phyloP scores from a whole-genome alignment of 2,797 vertebrate species.

The Mareca penelope region DNA sequence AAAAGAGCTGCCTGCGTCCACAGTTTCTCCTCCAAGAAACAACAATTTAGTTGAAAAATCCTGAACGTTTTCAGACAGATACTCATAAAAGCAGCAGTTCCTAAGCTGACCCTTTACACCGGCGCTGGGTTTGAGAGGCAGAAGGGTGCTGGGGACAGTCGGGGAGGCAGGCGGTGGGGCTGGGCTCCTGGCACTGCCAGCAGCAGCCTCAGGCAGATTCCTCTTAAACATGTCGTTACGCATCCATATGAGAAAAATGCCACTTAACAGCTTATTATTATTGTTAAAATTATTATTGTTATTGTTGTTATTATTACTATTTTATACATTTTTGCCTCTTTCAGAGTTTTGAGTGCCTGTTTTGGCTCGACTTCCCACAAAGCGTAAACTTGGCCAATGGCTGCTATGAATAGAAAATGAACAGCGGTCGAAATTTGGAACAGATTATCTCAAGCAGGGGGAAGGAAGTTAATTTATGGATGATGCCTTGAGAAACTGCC shows the following conservation, averaged over 20 bases:
- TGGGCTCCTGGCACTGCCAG: neutral
- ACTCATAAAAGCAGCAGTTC: neutral
- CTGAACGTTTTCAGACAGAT: neutral
- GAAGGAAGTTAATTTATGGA: slow-evolving; percentile 64
- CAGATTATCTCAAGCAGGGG: slow-evolving; percentile 29
- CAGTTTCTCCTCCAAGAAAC: neutral
- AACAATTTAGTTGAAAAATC: neutral
- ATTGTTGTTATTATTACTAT: neutral
- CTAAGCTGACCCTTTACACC: neutral
- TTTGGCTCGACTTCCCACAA: neutral
- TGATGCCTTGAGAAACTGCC: slow-evolving; percentile 48
- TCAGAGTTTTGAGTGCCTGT: neutral
- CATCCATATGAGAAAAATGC: neutral
- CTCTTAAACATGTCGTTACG: neutral
- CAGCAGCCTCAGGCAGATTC: neutral
- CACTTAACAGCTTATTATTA: neutral
- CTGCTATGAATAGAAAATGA: slow-evolving; percentile 34
- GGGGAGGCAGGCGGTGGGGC: neutral
- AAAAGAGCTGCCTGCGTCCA: neutral
- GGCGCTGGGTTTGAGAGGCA: neutral
- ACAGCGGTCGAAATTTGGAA: slow-evolving; percentile 40
- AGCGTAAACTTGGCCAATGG: neutral
- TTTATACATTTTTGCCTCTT: neutral
- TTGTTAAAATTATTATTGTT: neutral
- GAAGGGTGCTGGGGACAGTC: neutral